Evolutionary conservation across 1,140 invertebrate species (phyloP).

Genomic region (Brevipalpus yothersi): DNA sequence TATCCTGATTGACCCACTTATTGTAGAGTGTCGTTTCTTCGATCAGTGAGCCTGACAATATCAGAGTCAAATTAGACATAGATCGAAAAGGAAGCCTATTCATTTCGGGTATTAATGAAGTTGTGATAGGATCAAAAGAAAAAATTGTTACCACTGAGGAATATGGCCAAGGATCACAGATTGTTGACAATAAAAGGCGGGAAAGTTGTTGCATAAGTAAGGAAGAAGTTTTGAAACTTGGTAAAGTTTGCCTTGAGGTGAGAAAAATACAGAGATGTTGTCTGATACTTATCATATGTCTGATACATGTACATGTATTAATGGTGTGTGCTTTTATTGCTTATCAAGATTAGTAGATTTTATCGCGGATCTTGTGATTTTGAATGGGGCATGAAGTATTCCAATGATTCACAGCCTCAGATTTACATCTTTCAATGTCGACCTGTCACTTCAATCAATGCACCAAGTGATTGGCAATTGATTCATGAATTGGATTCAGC

Average conservation of each 20-base stretch:
- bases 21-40: slow-evolving; percentile 38
- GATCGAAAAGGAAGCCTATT: background rate
- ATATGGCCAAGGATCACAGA: too few relatives aligned
- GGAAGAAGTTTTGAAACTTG: too few relatives aligned
- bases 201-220: too few relatives aligned
- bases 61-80: slow-evolving; percentile 23
- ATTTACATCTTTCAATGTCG: slow-evolving; percentile 9
- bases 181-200: too few relatives aligned
- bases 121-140: background rate
- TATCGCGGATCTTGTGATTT: slow-evolving; percentile 10
- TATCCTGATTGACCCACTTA: background rate
- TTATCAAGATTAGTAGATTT: slow-evolving; percentile 3
- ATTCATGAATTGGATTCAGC: slow-evolving; percentile 10
- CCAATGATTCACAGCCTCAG: too few relatives aligned
- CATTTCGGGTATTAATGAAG: background rate
- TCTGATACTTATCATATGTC: too few relatives aligned
- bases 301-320: too few relatives aligned
- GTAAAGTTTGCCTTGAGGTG: too few relatives aligned
- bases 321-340: too few relatives aligned
- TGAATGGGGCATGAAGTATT: slow-evolving; percentile 13
- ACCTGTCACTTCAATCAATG: slow-evolving; percentile 8
- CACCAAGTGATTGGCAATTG: slow-evolving; percentile 6
- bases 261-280: too few relatives aligned
- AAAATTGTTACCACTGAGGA: too few relatives aligned
- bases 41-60: slow-evolving; percentile 40